Conservation (phyloP, 1,140 invertebrate species). For the Paracyclopina nana region DNA sequence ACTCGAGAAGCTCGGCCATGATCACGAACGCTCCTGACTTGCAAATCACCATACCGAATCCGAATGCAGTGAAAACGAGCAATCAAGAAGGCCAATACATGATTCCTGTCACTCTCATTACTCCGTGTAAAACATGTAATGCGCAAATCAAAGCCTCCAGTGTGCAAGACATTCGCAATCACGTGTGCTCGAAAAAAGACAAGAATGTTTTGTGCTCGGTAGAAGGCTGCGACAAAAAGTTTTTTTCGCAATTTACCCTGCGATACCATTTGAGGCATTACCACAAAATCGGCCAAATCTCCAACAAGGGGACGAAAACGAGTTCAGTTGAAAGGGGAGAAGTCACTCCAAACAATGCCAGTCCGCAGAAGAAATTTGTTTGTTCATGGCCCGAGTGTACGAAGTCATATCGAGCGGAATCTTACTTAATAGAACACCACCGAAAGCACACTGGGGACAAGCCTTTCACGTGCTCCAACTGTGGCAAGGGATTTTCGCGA, state of each 20-base stretch:
- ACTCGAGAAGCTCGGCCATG: too few species aligned
- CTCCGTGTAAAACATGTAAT: not conserved
- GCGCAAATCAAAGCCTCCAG: not conserved
- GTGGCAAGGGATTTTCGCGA: conserved; percentile 19
- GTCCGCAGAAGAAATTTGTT: not conserved
- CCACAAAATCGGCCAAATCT: too few species aligned
- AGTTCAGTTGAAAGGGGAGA: too few species aligned
- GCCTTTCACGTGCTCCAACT: conserved; percentile 23
- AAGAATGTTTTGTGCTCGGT: not conserved
- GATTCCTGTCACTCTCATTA: not conserved
- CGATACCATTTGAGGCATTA: not conserved
- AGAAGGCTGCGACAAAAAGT: not conserved
- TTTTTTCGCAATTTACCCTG: not conserved
- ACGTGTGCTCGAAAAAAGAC: not conserved
- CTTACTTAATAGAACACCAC: conserved; percentile 21
- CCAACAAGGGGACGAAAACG: too few species aligned
- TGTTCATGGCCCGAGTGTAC: conserved; percentile 16
- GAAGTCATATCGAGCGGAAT: conserved; percentile 20
- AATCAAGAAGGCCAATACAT: not conserved
- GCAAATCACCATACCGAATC: too few species aligned
- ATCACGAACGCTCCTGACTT: too few species aligned
- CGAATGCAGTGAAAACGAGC: too few species aligned
- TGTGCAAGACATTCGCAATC: not conserved
- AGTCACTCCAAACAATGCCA: not conserved
- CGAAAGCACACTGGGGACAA: conserved; percentile 24